Evolutionary conservation across 2,888 invertebrate species (phyloP).

Genomic region (Proisotoma minuta): DNA sequence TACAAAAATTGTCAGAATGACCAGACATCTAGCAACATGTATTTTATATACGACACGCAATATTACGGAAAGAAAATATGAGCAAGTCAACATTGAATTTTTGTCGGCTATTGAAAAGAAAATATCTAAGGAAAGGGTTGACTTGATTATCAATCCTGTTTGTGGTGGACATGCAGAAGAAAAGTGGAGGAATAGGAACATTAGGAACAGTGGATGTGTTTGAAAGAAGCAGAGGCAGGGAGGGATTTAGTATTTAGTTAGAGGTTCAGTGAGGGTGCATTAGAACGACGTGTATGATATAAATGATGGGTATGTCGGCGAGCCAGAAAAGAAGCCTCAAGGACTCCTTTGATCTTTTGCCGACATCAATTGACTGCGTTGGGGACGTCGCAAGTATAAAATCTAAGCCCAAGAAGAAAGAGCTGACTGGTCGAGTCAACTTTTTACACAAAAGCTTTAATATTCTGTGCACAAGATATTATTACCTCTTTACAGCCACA

Average conservation of each 20-base stretch:
- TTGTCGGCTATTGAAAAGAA: slow-evolving; percentile 22
- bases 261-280: not conserved
- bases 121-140: slow-evolving; percentile 11
- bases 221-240: not conserved
- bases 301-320: slow-evolving; percentile 43
- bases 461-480: too few species aligned
- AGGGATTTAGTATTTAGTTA: not conserved
- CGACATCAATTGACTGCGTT: slow-evolving; percentile 47
- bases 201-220: not conserved
- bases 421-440: too few species aligned
- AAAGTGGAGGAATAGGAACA: slow-evolving; percentile 14
- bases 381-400: slow-evolving; percentile 34
- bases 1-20: too few species aligned
- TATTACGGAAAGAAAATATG: too few species aligned
- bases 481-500: too few species aligned
- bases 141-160: slow-evolving; percentile 9
- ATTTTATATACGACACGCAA: too few species aligned
- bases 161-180: slow-evolving; percentile 8
- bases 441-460: too few species aligned
- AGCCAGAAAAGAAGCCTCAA: slow-evolving; percentile 47
- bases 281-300: slow-evolving; percentile 24
- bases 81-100: slow-evolving; percentile 2
- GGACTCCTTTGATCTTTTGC: slow-evolving; percentile 47
- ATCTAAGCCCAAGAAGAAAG: not conserved
- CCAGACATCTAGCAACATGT: too few species aligned